These are phyloP conservation scores for Delia radicum DNA, from an alignment of 1,140 invertebrate species.

Conservation along the genomic window DNA sequence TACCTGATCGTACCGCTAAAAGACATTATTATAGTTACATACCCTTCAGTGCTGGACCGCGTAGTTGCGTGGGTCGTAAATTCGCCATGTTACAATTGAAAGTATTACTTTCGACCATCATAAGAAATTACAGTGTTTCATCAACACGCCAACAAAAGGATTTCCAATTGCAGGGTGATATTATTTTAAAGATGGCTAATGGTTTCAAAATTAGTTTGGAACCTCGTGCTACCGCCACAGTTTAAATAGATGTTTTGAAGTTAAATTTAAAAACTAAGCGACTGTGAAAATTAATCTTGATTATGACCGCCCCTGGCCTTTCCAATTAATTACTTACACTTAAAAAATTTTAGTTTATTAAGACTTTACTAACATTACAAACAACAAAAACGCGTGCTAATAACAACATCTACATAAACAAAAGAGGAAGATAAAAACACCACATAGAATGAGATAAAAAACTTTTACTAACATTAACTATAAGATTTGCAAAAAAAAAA, in stretches of 20 bases:
- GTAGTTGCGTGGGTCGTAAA: constrained; percentile 72
- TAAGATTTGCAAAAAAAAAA: background rate
- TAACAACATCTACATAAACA: background rate
- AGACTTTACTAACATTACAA: background rate
- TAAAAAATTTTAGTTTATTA: background rate
- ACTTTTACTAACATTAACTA: background rate
- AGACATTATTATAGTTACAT: constrained; percentile 77
- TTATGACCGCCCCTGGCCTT: background rate
- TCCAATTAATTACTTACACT: background rate
- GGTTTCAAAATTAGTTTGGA: constrained; percentile 30
- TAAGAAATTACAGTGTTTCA: constrained; percentile 62
- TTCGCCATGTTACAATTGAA: constrained; percentile 70
- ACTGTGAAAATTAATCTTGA: background rate
- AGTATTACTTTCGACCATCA: constrained; percentile 63
- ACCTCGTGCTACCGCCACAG: background rate
- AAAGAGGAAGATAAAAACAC: background rate
- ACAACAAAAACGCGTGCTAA: background rate
- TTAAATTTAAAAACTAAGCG: too few species aligned
- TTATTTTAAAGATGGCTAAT: constrained; percentile 58
- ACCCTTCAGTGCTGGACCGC: constrained; percentile 80
- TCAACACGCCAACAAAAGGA: constrained; percentile 54
- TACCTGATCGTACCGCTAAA: constrained; percentile 72
- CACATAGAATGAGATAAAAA: background rate
- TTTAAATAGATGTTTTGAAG: background rate
- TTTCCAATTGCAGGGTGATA: constrained; percentile 56